Percentiles rank a stretch among this genome's conserved stretches.
Evolutionary conservation across 2,888 invertebrate genomes (phyloP).

Genomic region (Chirona hameri): DNA sequence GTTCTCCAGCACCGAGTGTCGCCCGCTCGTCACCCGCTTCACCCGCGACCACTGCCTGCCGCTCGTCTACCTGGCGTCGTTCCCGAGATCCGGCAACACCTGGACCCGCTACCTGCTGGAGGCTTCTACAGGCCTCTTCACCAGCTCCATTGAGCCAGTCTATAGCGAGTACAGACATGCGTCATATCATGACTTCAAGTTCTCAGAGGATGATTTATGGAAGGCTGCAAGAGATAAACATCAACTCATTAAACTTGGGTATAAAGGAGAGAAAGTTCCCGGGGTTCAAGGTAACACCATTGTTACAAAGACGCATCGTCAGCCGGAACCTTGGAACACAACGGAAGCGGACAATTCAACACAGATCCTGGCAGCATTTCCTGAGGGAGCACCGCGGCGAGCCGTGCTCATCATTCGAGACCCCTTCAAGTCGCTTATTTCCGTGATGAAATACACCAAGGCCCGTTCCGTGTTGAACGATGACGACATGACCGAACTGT

Average conservation of each 20-base stretch:
- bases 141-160: neutral
- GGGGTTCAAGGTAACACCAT: neutral
- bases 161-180: neutral
- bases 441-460: neutral
- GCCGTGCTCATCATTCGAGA: neutral
- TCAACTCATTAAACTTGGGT: neutral
- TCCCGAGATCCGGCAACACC: neutral
- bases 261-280: neutral
- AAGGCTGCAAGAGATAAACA: too few species aligned
- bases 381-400: neutral
- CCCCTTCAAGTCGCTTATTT: neutral
- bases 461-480: neutral
- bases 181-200: neutral
- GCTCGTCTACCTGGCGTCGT: neutral
- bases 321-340: neutral
- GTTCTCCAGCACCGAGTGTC: neutral
- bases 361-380: neutral
- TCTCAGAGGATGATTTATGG: neutral
- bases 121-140: neutral
- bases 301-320: neutral
- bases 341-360: neutral
- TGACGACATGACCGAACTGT: neutral
- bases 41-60: neutral
- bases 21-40: neutral
- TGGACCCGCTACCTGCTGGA: neutral